Percentiles rank a stretch among this genome's conserved stretches.
Conservation (phyloP, 2,113 vertebrate species). For the Apodemus speciosus region DNA sequence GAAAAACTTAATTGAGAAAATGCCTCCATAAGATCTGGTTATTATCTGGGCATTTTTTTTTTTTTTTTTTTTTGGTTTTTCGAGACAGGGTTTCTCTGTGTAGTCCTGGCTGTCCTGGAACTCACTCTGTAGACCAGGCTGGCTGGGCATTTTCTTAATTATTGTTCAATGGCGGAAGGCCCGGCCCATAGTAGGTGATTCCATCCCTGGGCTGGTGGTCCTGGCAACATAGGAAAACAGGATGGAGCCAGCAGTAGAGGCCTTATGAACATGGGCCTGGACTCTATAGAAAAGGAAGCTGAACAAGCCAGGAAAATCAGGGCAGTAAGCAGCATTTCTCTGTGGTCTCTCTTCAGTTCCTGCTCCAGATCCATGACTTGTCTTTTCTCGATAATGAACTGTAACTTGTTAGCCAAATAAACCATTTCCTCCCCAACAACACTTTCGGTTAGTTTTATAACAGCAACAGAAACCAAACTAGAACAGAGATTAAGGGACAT, state of each 20-base stretch:
- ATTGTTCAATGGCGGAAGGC: neutral
- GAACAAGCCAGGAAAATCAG: neutral
- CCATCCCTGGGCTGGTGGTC: neutral
- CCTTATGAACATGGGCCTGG: too few species aligned
- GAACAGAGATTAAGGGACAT: neutral
- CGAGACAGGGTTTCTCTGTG: too few species aligned
- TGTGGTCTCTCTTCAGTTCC: neutral
- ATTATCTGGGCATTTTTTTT: too few species aligned
- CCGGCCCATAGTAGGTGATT: neutral
- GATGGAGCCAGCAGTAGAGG: neutral
- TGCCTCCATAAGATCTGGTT: neutral
- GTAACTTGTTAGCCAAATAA: neutral
- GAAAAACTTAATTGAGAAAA: neutral
- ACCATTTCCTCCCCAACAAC: neutral
- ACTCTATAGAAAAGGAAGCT: neutral
- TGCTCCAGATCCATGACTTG: neutral
- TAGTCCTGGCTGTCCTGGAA: too few species aligned
- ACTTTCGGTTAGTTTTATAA: neutral
- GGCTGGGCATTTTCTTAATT: neutral
- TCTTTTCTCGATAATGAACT: neutral
- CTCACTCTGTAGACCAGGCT: too few species aligned
- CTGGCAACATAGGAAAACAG: neutral
- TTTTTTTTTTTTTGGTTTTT: too few species aligned
- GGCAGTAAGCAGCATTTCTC: neutral
- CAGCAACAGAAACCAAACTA: neutral